phyloP scores from a whole-genome alignment of 2,888 invertebrate genomes.

The Trissolcus japonicus region DNA sequence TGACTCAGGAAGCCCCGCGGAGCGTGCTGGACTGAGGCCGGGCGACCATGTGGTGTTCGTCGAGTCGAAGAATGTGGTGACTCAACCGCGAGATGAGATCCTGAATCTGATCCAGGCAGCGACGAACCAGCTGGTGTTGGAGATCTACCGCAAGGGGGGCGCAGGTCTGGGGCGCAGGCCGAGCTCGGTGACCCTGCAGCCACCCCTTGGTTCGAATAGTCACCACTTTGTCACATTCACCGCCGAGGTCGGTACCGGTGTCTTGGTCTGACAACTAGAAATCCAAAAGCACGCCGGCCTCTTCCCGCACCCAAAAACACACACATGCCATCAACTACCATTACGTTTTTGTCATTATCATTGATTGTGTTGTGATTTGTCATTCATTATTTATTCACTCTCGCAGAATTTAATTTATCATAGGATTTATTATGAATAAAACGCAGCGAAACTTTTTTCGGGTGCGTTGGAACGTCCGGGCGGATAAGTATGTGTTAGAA shows the following conservation, averaged over 20 bases:
- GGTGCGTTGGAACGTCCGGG: constrained; percentile 5
- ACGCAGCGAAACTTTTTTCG: constrained; percentile 29
- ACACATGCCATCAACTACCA: constrained; percentile 21
- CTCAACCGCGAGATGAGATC: constrained; percentile 84
- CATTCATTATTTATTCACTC: constrained; percentile 47
- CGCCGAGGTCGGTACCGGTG: constrained; percentile 93
- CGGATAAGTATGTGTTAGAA: constrained; percentile 1
- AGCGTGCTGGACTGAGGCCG: constrained; percentile 87
- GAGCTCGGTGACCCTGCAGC: constrained; percentile 66
- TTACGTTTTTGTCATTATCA: constrained; percentile 44
- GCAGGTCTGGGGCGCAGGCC: constrained; percentile 65
- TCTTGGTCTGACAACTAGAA: constrained; percentile 80
- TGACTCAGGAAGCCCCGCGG: constrained; percentile 88
- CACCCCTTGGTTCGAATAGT: constrained; percentile 64
- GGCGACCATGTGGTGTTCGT: constrained; percentile 94
- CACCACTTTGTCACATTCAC: constrained; percentile 85
- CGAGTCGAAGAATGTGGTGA: constrained; percentile 90
- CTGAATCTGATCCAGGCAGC: constrained; percentile 81
- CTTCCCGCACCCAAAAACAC: not conserved
- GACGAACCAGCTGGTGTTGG: constrained; percentile 71
- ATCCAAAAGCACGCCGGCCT: constrained; percentile 4
- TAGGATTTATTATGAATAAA: constrained; percentile 47
- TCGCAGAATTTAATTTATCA: constrained; percentile 40
- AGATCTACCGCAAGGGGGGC: constrained; percentile 72
- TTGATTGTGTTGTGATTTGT: constrained; percentile 53